Conservation (phyloP, 2,113 vertebrate species). For the Fulica atra region DNA sequence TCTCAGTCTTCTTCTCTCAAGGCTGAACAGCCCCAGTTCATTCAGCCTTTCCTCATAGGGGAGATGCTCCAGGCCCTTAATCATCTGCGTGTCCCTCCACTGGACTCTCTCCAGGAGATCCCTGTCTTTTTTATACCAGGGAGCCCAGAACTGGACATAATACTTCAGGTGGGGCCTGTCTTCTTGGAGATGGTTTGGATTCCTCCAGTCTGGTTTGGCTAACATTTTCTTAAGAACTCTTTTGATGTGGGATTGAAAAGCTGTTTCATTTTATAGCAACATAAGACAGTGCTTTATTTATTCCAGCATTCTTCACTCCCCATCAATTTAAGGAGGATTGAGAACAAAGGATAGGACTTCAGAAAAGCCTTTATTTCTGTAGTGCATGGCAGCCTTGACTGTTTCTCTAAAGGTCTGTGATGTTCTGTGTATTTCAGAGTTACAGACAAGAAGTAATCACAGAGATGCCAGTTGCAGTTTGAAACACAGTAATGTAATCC, state of each 20-base stretch:
- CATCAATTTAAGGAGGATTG: background rate
- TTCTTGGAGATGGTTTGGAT: background rate
- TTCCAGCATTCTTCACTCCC: background rate
- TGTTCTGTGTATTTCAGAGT: background rate
- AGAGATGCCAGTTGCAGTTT: background rate
- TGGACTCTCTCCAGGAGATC: too few relatives aligned
- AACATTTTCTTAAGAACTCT: background rate
- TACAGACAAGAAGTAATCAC: background rate
- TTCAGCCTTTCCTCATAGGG: too few relatives aligned
- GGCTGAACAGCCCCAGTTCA: too few relatives aligned
- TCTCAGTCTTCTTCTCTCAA: too few relatives aligned
- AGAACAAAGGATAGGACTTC: background rate
- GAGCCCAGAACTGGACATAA: too few relatives aligned
- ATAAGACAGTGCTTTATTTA: rapidly evolving
- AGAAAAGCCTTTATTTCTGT: background rate
- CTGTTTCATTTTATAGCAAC: background rate
- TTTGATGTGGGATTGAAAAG: background rate
- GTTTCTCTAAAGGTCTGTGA: background rate
- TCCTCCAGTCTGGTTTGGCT: background rate
- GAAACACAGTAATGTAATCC: background rate
- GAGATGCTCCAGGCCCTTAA: too few relatives aligned
- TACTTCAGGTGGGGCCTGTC: too few relatives aligned
- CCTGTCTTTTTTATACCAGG: too few relatives aligned
- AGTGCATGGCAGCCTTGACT: background rate
- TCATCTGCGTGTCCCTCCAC: too few relatives aligned